Conservation (phyloP, 2,797 vertebrate species). For the Emydoidea blandingii region DNA sequence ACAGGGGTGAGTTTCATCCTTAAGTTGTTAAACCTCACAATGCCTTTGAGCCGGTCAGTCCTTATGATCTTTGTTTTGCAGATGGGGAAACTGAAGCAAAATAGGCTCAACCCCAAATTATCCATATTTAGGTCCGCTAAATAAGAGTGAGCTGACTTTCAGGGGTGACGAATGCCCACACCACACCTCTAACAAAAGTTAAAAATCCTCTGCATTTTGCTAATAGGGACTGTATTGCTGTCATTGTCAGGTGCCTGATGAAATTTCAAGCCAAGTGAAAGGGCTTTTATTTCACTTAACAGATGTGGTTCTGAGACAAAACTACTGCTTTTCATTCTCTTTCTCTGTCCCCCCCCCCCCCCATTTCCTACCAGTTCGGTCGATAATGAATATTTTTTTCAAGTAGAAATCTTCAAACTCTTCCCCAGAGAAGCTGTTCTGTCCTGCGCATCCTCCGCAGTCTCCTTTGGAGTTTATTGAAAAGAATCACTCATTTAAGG, state of each 20-base stretch:
- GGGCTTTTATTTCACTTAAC: not conserved
- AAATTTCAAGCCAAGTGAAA: not conserved
- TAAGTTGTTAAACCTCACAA: not conserved
- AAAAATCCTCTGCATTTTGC: not conserved
- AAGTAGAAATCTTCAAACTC: not conserved
- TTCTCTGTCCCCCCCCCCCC: not conserved
- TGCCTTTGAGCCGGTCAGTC: slow-evolving; percentile 8
- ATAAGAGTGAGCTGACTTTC: not conserved
- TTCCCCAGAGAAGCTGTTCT: too few species aligned
- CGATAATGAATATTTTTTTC: not conserved
- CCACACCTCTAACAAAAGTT: not conserved
- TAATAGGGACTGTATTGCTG: not conserved
- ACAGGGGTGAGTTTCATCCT: not conserved
- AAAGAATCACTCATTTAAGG: not conserved
- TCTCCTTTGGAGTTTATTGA: too few species aligned
- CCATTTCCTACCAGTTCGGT: not conserved
- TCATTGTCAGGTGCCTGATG: not conserved
- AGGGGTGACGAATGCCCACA: not conserved
- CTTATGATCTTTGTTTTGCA: not conserved
- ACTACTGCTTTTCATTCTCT: not conserved
- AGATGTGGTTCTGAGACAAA: not conserved
- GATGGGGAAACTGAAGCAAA: not conserved
- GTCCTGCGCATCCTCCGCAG: too few species aligned
- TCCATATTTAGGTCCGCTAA: not conserved
- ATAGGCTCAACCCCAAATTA: not conserved